Percentiles rank a stretch among this genome's conserved stretches.
Evolutionary conservation across 2,113 vertebrate species (phyloP).

Genomic region (Grammomys dolichurus): DNA sequence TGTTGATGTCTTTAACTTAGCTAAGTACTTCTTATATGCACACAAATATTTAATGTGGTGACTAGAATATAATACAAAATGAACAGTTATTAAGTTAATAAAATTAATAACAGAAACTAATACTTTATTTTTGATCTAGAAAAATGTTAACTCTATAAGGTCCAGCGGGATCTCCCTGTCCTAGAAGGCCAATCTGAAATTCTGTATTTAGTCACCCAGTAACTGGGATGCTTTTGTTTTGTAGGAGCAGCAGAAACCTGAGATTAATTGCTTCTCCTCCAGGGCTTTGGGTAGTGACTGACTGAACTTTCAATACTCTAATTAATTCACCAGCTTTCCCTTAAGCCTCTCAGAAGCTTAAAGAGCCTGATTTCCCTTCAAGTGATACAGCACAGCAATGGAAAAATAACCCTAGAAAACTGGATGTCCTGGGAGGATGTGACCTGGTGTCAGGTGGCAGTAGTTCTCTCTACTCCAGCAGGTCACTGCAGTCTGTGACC

Average conservation of each 20-base stretch:
- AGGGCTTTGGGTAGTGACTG: conserved; percentile 67
- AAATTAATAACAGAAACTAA: conserved; percentile 30
- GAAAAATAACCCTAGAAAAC: conserved; percentile 47
- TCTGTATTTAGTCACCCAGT: conserved; percentile 46
- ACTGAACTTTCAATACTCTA: conserved; percentile 79
- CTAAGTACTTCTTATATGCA: not conserved
- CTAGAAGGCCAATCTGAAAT: conserved; percentile 36
- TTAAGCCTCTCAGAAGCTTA: conserved; percentile 61
- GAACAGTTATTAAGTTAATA: conserved; percentile 42
- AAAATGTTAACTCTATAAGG: not conserved
- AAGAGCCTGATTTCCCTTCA: conserved; percentile 51
- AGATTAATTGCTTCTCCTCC: conserved; percentile 78
- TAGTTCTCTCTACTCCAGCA: conserved; percentile 23
- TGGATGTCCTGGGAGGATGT: conserved; percentile 5
- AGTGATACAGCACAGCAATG: not conserved
- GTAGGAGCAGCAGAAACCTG: conserved; percentile 43
- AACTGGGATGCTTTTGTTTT: conserved; percentile 57
- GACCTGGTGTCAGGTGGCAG: conserved; percentile 28
- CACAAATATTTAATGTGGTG: not conserved
- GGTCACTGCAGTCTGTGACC: not conserved
- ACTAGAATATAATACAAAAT: not conserved
- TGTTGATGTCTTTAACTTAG: conserved; percentile 8
- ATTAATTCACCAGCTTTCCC: conserved; percentile 79
- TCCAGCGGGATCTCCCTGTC: conserved; percentile 16
- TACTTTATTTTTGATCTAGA: conserved; percentile 47